These are phyloP conservation scores for Vulpes lagopus DNA, from an alignment of 2,113 vertebrate species.

Conservation along the genomic window DNA sequence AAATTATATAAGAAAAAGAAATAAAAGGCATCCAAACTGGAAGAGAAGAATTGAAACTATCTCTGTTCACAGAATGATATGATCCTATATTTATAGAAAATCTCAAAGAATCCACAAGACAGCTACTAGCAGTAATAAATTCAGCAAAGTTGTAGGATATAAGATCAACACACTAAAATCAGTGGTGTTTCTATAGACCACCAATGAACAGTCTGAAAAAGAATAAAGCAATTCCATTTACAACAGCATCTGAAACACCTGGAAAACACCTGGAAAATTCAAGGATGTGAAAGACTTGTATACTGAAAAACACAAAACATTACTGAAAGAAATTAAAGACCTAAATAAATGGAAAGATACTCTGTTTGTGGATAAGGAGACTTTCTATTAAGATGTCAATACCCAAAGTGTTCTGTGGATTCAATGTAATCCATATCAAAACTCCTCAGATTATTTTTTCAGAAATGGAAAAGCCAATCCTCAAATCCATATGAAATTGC, in stretches of 20 bases:
- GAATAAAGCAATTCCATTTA: not conserved
- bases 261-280: not conserved
- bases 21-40: not conserved
- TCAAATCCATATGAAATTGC: constrained; percentile 29
- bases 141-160: not conserved
- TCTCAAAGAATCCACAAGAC: not conserved
- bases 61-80: not conserved
- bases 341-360: not conserved
- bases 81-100: not conserved
- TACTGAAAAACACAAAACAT: not conserved
- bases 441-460: not conserved
- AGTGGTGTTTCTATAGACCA: not conserved
- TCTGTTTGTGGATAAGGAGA: not conserved
- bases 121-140: not conserved
- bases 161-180: not conserved
- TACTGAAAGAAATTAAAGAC: constrained; percentile 15
- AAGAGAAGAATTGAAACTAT: not conserved
- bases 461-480: not conserved
- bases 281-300: not conserved
- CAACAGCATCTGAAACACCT: not conserved
- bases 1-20: constrained; percentile 19
- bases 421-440: not conserved
- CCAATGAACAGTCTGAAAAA: not conserved
- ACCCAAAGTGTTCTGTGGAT: not conserved
- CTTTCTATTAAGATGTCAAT: not conserved